These are phyloP conservation scores for Magallana angulata DNA, from an alignment of 1,140 invertebrate species.

Conservation along the genomic window DNA sequence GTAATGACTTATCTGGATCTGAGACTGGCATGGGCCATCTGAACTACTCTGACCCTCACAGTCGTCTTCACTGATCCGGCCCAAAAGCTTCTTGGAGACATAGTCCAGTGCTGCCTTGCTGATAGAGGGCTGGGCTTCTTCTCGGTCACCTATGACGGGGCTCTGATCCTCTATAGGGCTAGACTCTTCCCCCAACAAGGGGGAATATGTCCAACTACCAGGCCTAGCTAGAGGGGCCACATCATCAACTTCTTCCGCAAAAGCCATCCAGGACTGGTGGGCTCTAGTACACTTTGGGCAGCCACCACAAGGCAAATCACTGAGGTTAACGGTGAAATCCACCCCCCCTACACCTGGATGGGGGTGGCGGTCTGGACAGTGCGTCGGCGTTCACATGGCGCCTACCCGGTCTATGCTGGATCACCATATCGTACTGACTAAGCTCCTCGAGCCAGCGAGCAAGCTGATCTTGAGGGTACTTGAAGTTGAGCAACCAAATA, in stretches of 20 bases:
- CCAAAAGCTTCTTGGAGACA: background rate
- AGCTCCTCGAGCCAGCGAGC: constrained; percentile 1
- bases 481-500: constrained; percentile 5
- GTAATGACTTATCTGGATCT: background rate
- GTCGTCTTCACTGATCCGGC: background rate
- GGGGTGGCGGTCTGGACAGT: too few species aligned
- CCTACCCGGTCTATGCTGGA: background rate
- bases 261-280: background rate
- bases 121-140: background rate
- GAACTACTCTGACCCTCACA: background rate
- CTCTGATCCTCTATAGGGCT: background rate
- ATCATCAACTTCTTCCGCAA: background rate
- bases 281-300: background rate
- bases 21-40: background rate
- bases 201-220: background rate
- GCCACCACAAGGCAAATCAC: background rate
- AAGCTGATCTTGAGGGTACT: constrained; percentile 14
- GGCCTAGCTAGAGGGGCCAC: background rate
- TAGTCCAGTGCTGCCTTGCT: background rate
- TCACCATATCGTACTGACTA: background rate
- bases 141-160: background rate
- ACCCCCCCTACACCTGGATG: background rate
- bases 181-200: background rate
- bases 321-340: background rate
- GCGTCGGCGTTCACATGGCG: too few species aligned